phyloP scores from a whole-genome alignment of 2,797 vertebrate genomes.

The Loris lydekkerianus region DNA sequence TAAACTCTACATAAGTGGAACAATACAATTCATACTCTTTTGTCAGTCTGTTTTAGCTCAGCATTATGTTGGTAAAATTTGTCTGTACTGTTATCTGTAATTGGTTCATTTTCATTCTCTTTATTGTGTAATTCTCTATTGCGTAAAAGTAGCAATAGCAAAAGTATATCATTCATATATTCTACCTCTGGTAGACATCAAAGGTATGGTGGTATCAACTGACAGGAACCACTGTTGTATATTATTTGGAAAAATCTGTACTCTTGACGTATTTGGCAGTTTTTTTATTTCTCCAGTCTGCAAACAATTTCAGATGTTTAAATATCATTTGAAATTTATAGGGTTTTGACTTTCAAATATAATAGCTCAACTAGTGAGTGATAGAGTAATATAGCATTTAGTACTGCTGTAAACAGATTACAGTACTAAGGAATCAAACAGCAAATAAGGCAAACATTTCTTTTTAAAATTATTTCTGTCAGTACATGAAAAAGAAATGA shows the following conservation, averaged over 20 bases:
- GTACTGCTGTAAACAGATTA: not conserved
- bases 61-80: conserved; percentile 5
- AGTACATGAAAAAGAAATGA: conserved; percentile 11
- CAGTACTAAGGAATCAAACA: conserved; percentile 24
- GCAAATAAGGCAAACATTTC: not conserved
- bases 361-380: not conserved
- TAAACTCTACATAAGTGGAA: not conserved
- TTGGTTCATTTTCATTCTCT: not conserved
- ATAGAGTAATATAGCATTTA: not conserved
- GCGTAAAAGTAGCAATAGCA: not conserved
- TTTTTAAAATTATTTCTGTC: conserved; percentile 12
- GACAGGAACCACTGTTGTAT: not conserved
- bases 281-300: conserved; percentile 13
- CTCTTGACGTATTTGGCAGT: not conserved
- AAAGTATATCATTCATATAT: not conserved
- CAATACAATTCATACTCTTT: not conserved
- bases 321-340: not conserved
- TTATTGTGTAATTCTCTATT: not conserved
- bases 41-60: not conserved
- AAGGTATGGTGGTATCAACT: not conserved
- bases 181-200: not conserved
- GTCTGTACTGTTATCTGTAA: not conserved
- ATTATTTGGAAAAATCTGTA: not conserved
- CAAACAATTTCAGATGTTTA: not conserved
- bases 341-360: not conserved